Evolutionary conservation across 2,113 vertebrate genomes (phyloP), one percentile per base, ranked within the genome.

Genomic region (Benitochromis conjunctus): DNA sequence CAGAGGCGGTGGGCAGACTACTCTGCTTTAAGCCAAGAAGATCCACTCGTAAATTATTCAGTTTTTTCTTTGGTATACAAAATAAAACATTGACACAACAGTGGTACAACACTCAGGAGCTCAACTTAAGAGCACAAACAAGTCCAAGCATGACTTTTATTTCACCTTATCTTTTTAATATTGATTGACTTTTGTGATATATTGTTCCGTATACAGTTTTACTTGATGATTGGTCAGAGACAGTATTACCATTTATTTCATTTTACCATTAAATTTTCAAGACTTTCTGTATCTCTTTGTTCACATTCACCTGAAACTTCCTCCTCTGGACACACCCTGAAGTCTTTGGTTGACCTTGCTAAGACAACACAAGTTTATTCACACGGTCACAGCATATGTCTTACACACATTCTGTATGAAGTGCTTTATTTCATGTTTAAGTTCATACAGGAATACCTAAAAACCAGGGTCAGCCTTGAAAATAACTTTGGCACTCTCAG

Each of bases 291-390:
- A 24, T 24, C 36, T 56, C 7, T 26, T n/a, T 12, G 16, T 38
- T 69, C 0, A 38, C 4, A 14, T 31, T 80, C 64, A 93, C 88
- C 66, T 86, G 46, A 91, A 94, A 93, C 81, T 92, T 94, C 31
- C 5, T 62, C 85, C 5, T 62, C 85, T 91, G 94, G 84, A 94
- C 92, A 8, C 91, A 85, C 8, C 64, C 46, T 55, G 91, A 92
- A n/a, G 88, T 90, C 80, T 85, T 84, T 31, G 56, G 36, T 93
- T 94, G 56, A 90, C n/a, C 56, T 16, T 66, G 14, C 7, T 29
- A 69, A 56, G 5, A n/a, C 7, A 56, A 56, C 10, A 57, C 31
- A 16, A 56, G n/a, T 34, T 26, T 6, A 26, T 57, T 41, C 4
- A 18, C 78, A 62, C 3, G 0, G 12, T 43, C 7, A 69, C 8